Evolutionary conservation across 2,113 vertebrate genomes (phyloP).

Genomic region (Pterocles gutturalis): DNA sequence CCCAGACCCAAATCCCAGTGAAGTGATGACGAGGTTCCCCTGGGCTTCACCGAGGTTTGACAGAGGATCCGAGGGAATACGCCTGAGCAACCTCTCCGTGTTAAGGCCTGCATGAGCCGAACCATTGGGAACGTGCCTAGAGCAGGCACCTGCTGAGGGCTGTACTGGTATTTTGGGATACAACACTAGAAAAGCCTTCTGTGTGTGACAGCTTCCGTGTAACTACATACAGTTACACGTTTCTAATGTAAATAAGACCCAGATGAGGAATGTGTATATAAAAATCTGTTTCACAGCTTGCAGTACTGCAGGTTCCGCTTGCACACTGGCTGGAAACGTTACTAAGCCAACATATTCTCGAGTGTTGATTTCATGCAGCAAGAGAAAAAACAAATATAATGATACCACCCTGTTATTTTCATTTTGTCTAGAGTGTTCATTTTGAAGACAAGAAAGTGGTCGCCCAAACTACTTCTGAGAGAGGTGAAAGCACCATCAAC

Average conservation of each 20-base stretch:
- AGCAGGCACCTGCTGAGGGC: not conserved
- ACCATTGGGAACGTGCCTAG: accelerated
- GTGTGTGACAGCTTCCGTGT: not conserved
- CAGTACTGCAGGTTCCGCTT: not conserved
- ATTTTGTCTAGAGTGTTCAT: not conserved
- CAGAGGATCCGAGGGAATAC: not conserved
- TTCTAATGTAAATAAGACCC: not conserved
- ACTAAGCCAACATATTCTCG: not conserved
- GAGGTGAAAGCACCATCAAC: not conserved
- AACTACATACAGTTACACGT: not conserved
- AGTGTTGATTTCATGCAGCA: not conserved
- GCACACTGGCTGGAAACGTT: not conserved
- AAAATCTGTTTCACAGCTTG: not conserved
- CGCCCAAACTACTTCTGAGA: not conserved
- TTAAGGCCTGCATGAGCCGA: not conserved
- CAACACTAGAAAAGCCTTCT: not conserved
- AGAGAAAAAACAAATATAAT: not conserved
- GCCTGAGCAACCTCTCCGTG: accelerated
- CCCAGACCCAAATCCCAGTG: not conserved
- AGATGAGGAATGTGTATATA: not conserved
- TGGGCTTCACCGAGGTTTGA: not conserved
- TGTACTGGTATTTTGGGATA: not conserved
- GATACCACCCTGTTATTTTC: not conserved
- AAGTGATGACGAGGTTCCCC: not conserved
- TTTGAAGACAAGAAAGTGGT: not conserved